Percentiles rank a stretch among this genome's conserved stretches.
phyloP scores from a whole-genome alignment of 2,797 vertebrate species.

The Hyperoplus lanceolatus region DNA sequence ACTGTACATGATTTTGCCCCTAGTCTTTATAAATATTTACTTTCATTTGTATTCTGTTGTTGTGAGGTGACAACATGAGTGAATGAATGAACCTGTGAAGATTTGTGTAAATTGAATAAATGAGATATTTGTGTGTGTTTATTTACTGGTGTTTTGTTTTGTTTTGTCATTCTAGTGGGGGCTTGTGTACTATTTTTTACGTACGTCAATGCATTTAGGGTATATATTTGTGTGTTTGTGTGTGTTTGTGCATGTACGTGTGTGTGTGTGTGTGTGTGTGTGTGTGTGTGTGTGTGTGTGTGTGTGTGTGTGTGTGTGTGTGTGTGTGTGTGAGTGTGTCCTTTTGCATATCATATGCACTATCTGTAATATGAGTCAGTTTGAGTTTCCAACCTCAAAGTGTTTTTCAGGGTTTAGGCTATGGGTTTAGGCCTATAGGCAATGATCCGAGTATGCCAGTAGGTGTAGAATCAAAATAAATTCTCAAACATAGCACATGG shows the following conservation, averaged over 20 bases:
- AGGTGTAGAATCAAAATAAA: not conserved
- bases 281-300: not conserved
- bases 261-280: not conserved
- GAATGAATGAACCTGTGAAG: no score
- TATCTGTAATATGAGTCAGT: not conserved
- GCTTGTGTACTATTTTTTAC: no score
- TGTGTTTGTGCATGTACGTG: not conserved
- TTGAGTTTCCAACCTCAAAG: not conserved
- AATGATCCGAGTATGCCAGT: not conserved
- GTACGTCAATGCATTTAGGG: no score
- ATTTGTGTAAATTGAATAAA: not conserved
- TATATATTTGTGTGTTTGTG: not conserved
- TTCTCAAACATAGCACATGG: not conserved
- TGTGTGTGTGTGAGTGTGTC: not conserved
- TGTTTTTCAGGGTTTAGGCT: not conserved
- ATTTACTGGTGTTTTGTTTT: no score
- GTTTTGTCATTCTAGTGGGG: no score
- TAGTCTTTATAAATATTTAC: not conserved
- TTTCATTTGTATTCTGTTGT: no score
- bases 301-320: not conserved
- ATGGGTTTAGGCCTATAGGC: not conserved
- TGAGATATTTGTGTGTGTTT: not conserved
- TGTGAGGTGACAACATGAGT: no score
- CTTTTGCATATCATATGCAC: not conserved
- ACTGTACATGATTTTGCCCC: not conserved